Base-by-base conservation (phyloP, 1,140 invertebrate species). In the Phortica variegata region DNA sequence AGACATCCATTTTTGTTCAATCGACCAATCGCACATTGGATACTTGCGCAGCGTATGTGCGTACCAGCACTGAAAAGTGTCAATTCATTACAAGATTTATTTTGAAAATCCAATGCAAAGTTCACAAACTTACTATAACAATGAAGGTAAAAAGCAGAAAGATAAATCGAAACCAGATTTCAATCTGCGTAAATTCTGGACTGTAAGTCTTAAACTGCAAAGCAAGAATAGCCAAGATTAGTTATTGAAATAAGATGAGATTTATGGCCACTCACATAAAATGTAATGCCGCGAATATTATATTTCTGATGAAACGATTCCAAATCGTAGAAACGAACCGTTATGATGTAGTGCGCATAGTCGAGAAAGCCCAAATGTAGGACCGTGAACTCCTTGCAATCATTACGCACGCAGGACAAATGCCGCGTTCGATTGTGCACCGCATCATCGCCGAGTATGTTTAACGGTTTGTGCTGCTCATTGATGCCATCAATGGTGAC, bases 1-100 rank as follows among this genome's bases (percentile, higher is more conserved):
- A 1, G 90, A 90, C 61, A 97, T 86, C 95, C 95, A 98, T 77
- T 93, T 95, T 71, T 98, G 95, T 78, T 98, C 95, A 58, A 97
- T 95, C 3, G 95, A 95, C 95, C 95, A 98, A 77, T 97, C 93
- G 57, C 87, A 84, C 3, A 94, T 80, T 0, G 88, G 84, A 79
- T 93, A 97, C 73, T 89, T 93, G 62, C 91, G 82, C 43, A 98
- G 78, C 0, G 86, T 86, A 77, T 95, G 89, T 4, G 87, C 87
- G 79, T 94, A 96, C 87, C 91, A 93, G 73, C 89, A 94, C 94
- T 97, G 77, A 3, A 13, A 34, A 18, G 7, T 2, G 10, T 3
- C 17, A 8, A 17, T 29, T 9, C 4, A 16, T 26, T 15, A 44
- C 15, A 29, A 13, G 26, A 16, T 4, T 37, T 4, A 17, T 6